Conservation (phyloP, 2,888 invertebrate species). For the Chirona hameri region DNA sequence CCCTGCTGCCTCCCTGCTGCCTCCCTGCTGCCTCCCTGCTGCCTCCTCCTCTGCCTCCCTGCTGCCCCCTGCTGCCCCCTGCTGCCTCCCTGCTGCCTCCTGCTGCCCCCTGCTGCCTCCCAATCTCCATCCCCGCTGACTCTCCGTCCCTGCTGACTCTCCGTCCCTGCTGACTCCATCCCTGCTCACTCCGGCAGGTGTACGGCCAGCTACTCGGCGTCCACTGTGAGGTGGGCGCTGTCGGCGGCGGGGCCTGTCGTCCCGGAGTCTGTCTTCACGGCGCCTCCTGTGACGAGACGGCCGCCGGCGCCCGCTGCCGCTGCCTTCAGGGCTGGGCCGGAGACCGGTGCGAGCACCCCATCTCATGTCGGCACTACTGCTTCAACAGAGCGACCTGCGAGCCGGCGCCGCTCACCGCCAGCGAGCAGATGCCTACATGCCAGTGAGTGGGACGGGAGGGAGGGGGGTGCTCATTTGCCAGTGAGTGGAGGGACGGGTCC, state of each 20-base stretch:
- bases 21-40: too few relatives aligned
- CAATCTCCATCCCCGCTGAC: not conserved
- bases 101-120: not conserved
- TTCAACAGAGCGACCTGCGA: conserved; percentile 56
- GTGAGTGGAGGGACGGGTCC: too few relatives aligned
- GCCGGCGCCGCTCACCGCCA: conserved; percentile 45
- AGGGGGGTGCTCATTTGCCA: too few relatives aligned
- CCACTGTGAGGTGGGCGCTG: conserved; percentile 48
- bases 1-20: too few relatives aligned
- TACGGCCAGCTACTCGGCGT: conserved; percentile 32
- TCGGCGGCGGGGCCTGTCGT: conserved; percentile 60
- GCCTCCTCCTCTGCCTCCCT: too few relatives aligned
- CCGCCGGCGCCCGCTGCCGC: conserved; percentile 32
- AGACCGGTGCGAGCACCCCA: conserved; percentile 52
- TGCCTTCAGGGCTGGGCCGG: conserved; percentile 60
- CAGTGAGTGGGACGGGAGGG: conserved; percentile 45
- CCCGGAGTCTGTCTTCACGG: conserved; percentile 54
- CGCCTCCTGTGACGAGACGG: conserved; percentile 55
- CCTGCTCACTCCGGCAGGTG: conserved; percentile 30
- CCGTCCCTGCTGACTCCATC: not conserved
- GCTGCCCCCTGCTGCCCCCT: too few relatives aligned
- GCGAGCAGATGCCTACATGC: conserved; percentile 46
- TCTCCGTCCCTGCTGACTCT: too few relatives aligned
- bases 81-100: too few relatives aligned
- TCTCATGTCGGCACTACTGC: conserved; percentile 52